These are phyloP conservation scores for Sminthurinus signatus DNA, from an alignment of 1,140 invertebrate genomes.

Conservation along the genomic window DNA sequence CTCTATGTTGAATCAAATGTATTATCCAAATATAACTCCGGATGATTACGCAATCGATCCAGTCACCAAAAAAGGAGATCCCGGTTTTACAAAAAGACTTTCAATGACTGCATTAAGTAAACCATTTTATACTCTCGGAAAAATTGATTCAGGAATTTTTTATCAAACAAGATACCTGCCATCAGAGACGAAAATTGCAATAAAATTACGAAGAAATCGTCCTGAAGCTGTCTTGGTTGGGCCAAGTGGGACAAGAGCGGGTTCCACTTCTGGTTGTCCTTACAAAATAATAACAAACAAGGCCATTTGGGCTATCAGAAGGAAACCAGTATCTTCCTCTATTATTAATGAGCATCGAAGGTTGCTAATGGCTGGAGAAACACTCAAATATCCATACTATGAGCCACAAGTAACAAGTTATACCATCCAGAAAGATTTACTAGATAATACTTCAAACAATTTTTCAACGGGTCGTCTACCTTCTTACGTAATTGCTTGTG, in stretches of 20 bases:
- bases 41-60: neutral
- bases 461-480: too few species aligned
- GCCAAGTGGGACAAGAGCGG: neutral
- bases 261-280: too few species aligned
- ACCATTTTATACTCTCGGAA: neutral
- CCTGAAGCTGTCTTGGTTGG: neutral
- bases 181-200: neutral
- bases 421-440: too few species aligned
- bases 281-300: too few species aligned
- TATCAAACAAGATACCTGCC: neutral
- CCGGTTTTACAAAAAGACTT: neutral
- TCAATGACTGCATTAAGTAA: neutral
- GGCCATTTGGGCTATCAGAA: too few species aligned
- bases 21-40: neutral
- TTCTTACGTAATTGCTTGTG: too few species aligned
- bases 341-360: too few species aligned
- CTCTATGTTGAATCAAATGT: neutral
- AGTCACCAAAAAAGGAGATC: neutral
- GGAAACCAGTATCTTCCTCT: too few species aligned
- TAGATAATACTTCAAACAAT: too few species aligned
- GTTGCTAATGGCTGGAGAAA: too few species aligned
- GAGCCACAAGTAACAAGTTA: too few species aligned
- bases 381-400: too few species aligned
- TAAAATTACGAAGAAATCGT: neutral
- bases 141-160: neutral